Evolutionary conservation across 2,888 invertebrate species (phyloP), one percentile per base, ranked within the genome.

Genomic region (Pseudococcus jackbeardsleyi): DNA sequence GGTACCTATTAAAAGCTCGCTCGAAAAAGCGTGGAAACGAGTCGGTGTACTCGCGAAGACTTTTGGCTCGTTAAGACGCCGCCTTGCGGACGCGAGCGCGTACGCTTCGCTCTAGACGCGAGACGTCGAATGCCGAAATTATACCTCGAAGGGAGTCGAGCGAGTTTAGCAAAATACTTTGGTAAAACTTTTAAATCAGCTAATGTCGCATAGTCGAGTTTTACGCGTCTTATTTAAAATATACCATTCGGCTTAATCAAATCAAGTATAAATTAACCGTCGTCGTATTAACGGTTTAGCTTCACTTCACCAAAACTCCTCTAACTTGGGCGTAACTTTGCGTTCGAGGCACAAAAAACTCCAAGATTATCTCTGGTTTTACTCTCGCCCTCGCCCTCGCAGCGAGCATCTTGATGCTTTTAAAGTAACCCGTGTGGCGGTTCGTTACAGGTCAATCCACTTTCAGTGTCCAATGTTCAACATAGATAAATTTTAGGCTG

Each of bases 121-220:
- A 50, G 50, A 50, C 50, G 50, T 46, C 46, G 46, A 11, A 46
- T 12, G 46, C 46, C 9, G 3, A 33, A 33, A 33, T 33, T 46
- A 46, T 15, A 50, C 50, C 50, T 50, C 50, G 50, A 50, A 50
- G 50, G 50, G 50, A 50, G 17, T 12, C 50, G 9, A 33, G 26
- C 46, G 4, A 50, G 50, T 50, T 50, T 50, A 5, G 50, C 17
- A 17, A 50, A 50, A 50, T 50, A 50, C 26, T 33, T 33, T 33
- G 26, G 26, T 33, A 33, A 64, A 64, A 64, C 64, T 64, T 64
- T 64, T 22, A 64, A 64, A 64, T 64, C 64, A 64, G 6, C 64
- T 22, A 64, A 22, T 22, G 64, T 64, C 64, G 64, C 64, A 19
- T 64, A 64, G 50, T 15, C 17, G 17, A 64, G 64, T 64, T 64